Conservation (phyloP, 2,113 vertebrate genomes). For the Chlorodrepanis virens region DNA sequence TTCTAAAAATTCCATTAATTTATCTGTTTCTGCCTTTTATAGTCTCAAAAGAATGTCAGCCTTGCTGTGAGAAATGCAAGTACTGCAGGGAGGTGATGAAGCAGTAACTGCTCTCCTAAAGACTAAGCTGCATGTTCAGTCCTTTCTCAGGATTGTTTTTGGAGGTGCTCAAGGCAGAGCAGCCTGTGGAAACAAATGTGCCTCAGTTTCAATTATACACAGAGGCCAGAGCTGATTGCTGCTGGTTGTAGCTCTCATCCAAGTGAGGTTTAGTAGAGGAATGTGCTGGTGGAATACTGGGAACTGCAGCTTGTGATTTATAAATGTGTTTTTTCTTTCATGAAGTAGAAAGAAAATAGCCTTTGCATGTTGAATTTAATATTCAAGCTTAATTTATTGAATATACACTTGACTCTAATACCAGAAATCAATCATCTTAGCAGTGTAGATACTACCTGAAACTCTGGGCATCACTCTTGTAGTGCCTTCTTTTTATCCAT, state of each 20-base stretch:
- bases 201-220: background rate
- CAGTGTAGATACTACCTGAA: background rate
- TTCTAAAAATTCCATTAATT: background rate
- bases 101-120: background rate
- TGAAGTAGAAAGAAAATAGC: background rate
- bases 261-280: background rate
- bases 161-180: background rate
- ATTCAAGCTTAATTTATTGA: background rate
- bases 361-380: background rate
- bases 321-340: background rate
- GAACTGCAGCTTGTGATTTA: background rate
- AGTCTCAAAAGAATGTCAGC: background rate
- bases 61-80: background rate
- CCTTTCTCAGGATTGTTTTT: background rate
- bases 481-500: background rate
- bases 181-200: background rate
- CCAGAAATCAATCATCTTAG: background rate
- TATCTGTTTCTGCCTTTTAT: constrained; percentile 11
- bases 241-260: background rate
- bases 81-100: background rate
- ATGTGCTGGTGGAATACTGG: background rate
- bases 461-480: background rate
- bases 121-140: background rate
- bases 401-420: background rate
- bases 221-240: background rate